These are phyloP conservation scores for Platyscapa corneri DNA, from an alignment of 1,140 invertebrate species.

Conservation along the genomic window DNA sequence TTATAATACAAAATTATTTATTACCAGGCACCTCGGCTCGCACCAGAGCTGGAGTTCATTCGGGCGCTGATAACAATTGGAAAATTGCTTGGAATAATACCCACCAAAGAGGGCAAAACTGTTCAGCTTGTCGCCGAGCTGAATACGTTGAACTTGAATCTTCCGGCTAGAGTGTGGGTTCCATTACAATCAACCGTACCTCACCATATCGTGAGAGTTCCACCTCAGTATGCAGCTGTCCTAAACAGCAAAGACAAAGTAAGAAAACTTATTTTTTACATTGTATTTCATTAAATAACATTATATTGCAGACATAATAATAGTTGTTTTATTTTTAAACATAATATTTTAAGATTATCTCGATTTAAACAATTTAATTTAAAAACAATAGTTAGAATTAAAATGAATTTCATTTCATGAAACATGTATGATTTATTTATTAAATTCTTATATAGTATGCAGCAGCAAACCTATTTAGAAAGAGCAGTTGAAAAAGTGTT, in stretches of 20 bases:
- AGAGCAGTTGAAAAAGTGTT: not conserved
- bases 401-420: no score
- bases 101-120: conserved; percentile 96
- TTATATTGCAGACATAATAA: not conserved
- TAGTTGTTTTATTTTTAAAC: not conserved
- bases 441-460: no score
- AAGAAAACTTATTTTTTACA: conserved; percentile 44
- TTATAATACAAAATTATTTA: conserved; percentile 19
- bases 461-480: not conserved
- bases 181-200: conserved; percentile 84
- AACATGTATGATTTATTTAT: no score
- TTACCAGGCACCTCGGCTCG: conserved; percentile 84
- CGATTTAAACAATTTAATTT: not conserved
- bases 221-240: conserved; percentile 95
- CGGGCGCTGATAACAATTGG: conserved; percentile 92
- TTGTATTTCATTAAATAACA: not conserved
- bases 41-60: conserved; percentile 91
- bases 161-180: conserved; percentile 98
- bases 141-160: conserved; percentile 94
- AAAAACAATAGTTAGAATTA: not conserved
- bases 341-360: no score
- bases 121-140: conserved; percentile 93
- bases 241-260: conserved; percentile 99
- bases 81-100: conserved; percentile 89
- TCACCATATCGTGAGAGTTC: conserved; percentile 93